Evolutionary conservation across 2,797 vertebrate genomes (phyloP).

Genomic region (Pachyuromys duprasi): DNA sequence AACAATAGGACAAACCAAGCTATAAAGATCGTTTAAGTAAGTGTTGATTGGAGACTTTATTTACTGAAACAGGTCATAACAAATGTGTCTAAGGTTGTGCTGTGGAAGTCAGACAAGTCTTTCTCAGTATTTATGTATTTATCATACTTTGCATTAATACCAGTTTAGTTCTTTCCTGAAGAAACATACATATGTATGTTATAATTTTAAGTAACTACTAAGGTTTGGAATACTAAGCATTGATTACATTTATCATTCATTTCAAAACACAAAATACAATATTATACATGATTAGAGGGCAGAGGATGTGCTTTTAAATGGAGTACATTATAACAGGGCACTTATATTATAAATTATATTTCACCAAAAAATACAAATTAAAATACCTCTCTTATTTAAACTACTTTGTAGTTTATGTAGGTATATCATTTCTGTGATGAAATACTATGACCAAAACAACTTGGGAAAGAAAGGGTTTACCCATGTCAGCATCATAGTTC

Average conservation of each 20-base stretch:
- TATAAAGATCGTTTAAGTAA: neutral
- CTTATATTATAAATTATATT: neutral
- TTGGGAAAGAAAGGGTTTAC: neutral
- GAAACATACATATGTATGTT: neutral
- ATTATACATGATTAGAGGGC: neutral
- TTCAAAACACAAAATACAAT: neutral
- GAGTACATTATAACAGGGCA: neutral
- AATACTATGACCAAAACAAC: neutral
- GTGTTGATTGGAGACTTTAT: neutral
- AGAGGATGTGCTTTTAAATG: neutral
- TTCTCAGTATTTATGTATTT: neutral
- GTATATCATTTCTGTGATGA: neutral
- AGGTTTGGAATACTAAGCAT: neutral
- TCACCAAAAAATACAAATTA: constrained; percentile 35
- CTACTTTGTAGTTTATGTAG: neutral
- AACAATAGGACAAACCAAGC: neutral
- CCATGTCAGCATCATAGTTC: neutral
- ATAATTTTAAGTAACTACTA: neutral
- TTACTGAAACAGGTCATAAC: neutral
- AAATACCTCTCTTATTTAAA: neutral
- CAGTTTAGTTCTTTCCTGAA: neutral
- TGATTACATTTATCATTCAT: neutral
- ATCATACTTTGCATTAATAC: neutral
- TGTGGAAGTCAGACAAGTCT: neutral
- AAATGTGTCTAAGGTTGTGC: neutral